These are phyloP conservation scores for Siderastrea siderea DNA, from an alignment of 92 coral and sea anemone genomes.

Conservation along the genomic window DNA sequence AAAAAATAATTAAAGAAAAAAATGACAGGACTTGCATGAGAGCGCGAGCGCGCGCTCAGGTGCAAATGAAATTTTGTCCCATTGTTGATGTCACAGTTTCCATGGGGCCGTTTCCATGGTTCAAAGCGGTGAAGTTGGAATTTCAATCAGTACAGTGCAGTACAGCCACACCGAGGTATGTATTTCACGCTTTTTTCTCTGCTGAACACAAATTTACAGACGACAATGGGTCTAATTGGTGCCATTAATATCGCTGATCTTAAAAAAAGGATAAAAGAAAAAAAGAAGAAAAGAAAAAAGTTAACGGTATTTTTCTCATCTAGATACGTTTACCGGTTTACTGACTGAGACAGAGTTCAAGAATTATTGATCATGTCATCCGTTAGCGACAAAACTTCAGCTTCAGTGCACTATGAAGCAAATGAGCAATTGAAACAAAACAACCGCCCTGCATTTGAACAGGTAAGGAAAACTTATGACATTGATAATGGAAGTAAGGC, in stretches of 20 bases:
- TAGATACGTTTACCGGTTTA: not conserved
- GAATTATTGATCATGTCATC: not conserved
- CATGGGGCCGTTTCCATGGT: not conserved
- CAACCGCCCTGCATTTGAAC: not conserved
- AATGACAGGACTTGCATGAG: not conserved
- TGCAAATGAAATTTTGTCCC: not conserved
- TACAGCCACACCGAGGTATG: not conserved
- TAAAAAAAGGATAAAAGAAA: not conserved
- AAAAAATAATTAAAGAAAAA: no score
- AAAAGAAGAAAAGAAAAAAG: not conserved
- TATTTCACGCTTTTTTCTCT: not conserved
- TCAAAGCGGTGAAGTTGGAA: not conserved
- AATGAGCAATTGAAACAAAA: slow-evolving; percentile 14
- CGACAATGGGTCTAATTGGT: not conserved
- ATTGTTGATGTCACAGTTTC: slow-evolving; percentile 16
- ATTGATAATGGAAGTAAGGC: not conserved
- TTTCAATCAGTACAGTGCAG: no score
- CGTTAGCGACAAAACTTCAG: not conserved
- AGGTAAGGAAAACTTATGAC: not conserved
- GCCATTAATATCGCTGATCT: not conserved
- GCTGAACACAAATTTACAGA: not conserved
- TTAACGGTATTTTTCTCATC: no score
- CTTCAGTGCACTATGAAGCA: not conserved
- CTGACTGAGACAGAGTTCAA: not conserved
- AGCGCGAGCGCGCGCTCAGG: not conserved